These are phyloP conservation scores for Sus cebifrons DNA, from an alignment of 2,797 vertebrate species.

Conservation along the genomic window DNA sequence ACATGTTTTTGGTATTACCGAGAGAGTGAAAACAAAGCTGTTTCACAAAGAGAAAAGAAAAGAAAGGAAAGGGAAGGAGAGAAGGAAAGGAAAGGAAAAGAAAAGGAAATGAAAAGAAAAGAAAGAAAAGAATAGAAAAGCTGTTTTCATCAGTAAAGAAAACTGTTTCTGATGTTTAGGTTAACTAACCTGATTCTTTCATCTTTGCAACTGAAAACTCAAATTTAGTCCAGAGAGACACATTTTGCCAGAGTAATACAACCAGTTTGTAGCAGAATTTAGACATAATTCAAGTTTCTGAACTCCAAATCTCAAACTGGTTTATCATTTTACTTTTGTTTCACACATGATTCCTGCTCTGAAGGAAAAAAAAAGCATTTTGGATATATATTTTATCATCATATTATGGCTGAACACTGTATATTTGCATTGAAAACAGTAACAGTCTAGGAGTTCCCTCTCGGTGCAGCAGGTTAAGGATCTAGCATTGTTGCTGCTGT, in stretches of 20 bases:
- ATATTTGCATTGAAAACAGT: conserved; percentile 1
- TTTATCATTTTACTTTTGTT: not conserved
- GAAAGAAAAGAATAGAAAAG: no score
- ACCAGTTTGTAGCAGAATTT: not conserved
- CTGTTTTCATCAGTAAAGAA: no score
- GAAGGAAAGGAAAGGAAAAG: no score
- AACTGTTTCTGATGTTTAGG: not conserved
- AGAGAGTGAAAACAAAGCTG: not conserved
- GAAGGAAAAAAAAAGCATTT: not conserved
- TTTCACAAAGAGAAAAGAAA: not conserved
- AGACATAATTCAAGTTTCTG: not conserved
- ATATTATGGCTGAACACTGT: not conserved
- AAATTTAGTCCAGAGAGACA: not conserved
- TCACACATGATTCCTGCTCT: not conserved
- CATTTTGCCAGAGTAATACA: not conserved
- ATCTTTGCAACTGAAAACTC: not conserved
- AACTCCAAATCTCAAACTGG: not conserved
- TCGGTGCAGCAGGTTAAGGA: no score
- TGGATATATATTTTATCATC: not conserved
- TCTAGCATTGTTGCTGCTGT: no score
- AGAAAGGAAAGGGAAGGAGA: no score
- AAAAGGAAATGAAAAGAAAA: no score
- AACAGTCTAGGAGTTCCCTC: not conserved
- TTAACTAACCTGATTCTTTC: not conserved
- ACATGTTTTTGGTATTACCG: conserved; percentile 2